Percentiles rank a stretch among this genome's conserved stretches.
Conservation (phyloP, 2,113 vertebrate species). For the Parotia lawesii region DNA sequence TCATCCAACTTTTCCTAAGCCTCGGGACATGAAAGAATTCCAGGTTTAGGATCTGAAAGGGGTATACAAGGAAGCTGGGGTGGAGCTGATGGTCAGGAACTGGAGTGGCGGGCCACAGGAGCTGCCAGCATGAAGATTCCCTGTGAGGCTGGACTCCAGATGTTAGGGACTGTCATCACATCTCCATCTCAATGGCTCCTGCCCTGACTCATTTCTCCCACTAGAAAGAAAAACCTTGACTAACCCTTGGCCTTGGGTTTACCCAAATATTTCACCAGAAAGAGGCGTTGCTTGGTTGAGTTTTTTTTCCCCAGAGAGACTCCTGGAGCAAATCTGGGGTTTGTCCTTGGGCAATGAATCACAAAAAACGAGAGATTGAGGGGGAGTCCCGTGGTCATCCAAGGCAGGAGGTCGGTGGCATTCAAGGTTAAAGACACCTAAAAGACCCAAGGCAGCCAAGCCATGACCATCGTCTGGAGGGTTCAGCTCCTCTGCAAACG, state of each 20-base stretch:
- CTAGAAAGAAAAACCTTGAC: background rate
- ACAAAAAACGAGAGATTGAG: background rate
- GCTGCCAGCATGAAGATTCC: no score
- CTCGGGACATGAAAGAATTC: background rate
- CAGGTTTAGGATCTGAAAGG: background rate
- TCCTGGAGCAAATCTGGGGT: no score
- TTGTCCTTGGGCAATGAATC: background rate
- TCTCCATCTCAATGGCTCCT: background rate
- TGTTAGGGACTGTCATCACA: background rate
- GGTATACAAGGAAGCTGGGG: background rate
- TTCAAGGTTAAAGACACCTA: background rate
- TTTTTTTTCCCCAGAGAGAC: no score
- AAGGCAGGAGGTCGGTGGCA: background rate
- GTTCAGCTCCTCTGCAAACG: background rate
- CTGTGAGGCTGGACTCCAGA: no score
- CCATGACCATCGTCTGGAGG: background rate
- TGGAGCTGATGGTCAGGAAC: background rate
- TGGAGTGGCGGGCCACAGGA: background rate
- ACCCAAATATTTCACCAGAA: no score
- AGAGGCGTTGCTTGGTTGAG: no score
- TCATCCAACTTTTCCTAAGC: background rate
- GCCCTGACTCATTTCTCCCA: background rate
- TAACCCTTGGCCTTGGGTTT: no score
- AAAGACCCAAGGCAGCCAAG: background rate
- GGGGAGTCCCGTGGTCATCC: rapidly evolving